Evolutionary conservation across 2,888 invertebrate genomes (phyloP).

Genomic region (Galeopsomyia nigrocyanea): DNA sequence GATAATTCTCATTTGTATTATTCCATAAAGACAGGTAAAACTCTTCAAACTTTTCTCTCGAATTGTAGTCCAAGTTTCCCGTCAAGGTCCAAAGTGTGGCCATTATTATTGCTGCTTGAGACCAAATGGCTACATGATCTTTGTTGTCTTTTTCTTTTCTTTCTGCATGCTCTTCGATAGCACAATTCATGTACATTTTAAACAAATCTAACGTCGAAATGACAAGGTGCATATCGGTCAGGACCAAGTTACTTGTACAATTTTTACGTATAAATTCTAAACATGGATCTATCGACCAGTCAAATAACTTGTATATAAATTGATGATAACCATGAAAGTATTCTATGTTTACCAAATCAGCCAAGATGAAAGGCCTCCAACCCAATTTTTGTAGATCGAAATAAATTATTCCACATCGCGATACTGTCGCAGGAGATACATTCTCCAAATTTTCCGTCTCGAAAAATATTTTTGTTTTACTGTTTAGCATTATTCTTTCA

Average conservation of each 20-base stretch:
- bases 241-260: conserved; percentile 65
- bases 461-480: conserved; percentile 73
- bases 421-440: conserved; percentile 73
- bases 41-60: conserved; percentile 64
- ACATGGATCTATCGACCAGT: conserved; percentile 74
- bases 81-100: conserved; percentile 72
- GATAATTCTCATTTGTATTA: conserved; percentile 65
- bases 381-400: conserved; percentile 72
- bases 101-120: conserved; percentile 71
- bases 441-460: conserved; percentile 74
- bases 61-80: conserved; percentile 69
- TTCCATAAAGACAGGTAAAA: conserved; percentile 66
- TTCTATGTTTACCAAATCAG: conserved; percentile 51
- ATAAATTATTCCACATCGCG: conserved; percentile 76
- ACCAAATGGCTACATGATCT: conserved; percentile 70
- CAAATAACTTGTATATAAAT: conserved; percentile 63
- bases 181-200: conserved; percentile 64
- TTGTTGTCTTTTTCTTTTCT: conserved; percentile 55
- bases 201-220: conserved; percentile 63
- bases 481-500: conserved; percentile 72
- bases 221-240: conserved; percentile 64
- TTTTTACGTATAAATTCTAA: conserved; percentile 70
- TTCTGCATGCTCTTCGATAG: conserved; percentile 57
- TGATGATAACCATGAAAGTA: conserved; percentile 55
- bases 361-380: conserved; percentile 71